Evolutionary conservation across 2,888 invertebrate genomes (phyloP).

Genomic region (Polyommatus iphigenia): DNA sequence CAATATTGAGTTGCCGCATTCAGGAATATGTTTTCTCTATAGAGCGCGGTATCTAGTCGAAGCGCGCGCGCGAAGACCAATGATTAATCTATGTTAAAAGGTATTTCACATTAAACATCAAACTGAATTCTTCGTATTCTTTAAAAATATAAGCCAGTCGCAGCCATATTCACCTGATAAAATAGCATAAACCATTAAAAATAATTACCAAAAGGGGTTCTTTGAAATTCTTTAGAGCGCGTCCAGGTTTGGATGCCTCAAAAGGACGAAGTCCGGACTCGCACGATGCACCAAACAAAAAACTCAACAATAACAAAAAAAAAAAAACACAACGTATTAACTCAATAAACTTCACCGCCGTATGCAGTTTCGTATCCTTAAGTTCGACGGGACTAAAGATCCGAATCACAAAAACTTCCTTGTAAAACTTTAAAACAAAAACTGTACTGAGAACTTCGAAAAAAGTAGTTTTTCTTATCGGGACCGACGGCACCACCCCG

Average conservation of each 20-base stretch:
- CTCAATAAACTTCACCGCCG: constrained; percentile 68
- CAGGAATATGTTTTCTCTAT: too few species aligned
- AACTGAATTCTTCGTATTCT: not conserved
- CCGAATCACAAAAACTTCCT: constrained; percentile 71
- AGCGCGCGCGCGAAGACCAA: too few species aligned
- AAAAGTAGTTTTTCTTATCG: constrained; percentile 72
- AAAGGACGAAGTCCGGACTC: constrained; percentile 72
- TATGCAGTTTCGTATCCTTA: constrained; percentile 64
- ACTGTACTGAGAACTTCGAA: constrained; percentile 75
- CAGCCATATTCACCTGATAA: not conserved
- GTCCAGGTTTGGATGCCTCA: constrained; percentile 71
- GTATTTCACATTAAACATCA: not conserved
- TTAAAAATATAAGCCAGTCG: not conserved
- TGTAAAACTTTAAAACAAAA: constrained; percentile 75
- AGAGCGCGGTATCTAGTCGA: too few species aligned
- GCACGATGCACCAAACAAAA: constrained; percentile 80
- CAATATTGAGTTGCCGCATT: too few species aligned
- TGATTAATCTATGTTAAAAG: too few species aligned
- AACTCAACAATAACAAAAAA: constrained; percentile 79
- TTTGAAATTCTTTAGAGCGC: constrained; percentile 66
- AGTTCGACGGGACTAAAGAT: constrained; percentile 64
- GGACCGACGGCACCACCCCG: constrained; percentile 74
- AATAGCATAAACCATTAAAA: constrained; percentile 44
- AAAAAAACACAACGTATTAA: constrained; percentile 72
- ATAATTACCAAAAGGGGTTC: constrained; percentile 79